Conservation (phyloP, 2,113 vertebrate species). For the Microcebus lehilahytsara region DNA sequence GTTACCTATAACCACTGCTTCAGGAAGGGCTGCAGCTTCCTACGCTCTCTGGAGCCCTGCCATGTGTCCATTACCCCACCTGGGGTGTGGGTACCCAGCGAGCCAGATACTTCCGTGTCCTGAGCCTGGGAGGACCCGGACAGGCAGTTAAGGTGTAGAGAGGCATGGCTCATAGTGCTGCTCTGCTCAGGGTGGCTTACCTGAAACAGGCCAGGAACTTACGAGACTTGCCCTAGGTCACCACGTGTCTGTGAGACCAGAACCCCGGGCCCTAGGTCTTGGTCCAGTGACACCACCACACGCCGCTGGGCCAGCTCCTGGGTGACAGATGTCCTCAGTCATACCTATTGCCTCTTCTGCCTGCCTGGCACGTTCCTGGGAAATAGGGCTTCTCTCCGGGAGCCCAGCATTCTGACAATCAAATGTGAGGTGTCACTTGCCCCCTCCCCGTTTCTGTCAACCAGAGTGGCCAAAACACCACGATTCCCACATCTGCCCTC, state of each 20-base stretch:
- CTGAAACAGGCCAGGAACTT: not conserved
- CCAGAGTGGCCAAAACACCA: not conserved
- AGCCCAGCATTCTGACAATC: not conserved
- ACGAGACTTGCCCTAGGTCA: not conserved
- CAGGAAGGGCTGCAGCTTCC: not conserved
- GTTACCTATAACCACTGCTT: not conserved
- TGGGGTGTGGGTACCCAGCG: too few relatives aligned
- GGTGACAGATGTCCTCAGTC: not conserved
- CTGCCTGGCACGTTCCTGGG: not conserved
- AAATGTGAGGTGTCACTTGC: not conserved
- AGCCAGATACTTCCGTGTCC: not conserved
- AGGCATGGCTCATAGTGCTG: not conserved
- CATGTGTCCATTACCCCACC: not conserved
- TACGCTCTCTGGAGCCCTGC: not conserved
- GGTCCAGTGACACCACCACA: fast-evolving
- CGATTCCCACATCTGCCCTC: too few relatives aligned
- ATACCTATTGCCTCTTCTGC: not conserved
- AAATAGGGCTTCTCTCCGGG: not conserved
- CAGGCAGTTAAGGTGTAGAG: too few relatives aligned
- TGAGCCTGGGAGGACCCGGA: not conserved
- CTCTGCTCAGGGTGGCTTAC: not conserved
- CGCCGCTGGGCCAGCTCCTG: not conserved
- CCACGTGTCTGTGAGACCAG: not conserved
- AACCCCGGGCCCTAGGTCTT: not conserved
- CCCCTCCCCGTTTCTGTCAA: not conserved